Evolutionary conservation across 2,888 invertebrate species (phyloP).

Genomic region (Chymomyza procnemis): DNA sequence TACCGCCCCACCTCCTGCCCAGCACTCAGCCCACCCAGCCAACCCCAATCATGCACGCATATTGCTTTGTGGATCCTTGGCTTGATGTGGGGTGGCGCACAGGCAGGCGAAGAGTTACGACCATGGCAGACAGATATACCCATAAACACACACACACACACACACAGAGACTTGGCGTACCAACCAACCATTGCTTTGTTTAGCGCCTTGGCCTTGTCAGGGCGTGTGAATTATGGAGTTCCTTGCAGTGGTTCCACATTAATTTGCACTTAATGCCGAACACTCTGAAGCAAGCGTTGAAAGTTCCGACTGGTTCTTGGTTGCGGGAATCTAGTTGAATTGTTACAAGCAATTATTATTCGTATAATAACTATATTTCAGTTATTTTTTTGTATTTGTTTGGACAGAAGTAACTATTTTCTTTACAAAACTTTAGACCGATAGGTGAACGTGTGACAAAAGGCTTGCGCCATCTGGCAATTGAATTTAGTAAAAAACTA

Average conservation of each 20-base stretch:
- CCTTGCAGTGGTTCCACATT: neutral
- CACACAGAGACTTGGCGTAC: constrained; percentile 5
- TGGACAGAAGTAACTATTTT: no score
- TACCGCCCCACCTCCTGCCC: neutral
- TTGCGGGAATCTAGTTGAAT: no score
- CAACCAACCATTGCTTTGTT: neutral
- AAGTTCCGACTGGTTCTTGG: neutral
- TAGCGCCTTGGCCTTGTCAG: neutral
- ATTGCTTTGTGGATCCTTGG: neutral
- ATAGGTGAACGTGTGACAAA: no score
- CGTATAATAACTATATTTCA: no score
- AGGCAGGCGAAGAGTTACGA: constrained; percentile 5
- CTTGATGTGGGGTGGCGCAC: neutral
- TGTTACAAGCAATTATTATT: no score
- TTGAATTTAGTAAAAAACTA: no score
- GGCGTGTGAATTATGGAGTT: neutral
- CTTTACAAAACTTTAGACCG: no score
- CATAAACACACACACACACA: constrained; percentile 5
- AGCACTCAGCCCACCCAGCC: neutral
- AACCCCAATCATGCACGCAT: neutral
- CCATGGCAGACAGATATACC: neutral
- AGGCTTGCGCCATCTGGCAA: no score
- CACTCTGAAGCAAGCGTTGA: neutral
- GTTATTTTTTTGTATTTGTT: no score
- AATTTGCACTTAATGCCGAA: neutral